phyloP scores from a whole-genome alignment of 2,113 vertebrate genomes.

The Perognathus longimembris region DNA sequence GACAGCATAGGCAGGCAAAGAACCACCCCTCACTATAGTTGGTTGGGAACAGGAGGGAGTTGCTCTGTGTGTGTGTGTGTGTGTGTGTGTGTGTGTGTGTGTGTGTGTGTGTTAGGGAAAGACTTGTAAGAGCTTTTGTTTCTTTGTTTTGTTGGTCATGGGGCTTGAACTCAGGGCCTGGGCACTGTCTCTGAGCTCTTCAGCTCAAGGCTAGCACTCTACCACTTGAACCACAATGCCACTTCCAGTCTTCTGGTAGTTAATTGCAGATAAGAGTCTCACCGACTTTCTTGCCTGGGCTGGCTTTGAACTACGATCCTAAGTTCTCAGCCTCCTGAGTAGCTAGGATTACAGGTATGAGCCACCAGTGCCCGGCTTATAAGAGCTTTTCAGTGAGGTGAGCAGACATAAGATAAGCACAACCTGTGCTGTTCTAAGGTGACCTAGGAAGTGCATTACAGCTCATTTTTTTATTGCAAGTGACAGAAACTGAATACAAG shows the following conservation, averaged over 20 bases:
- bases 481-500: constrained; percentile 26
- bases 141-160: no score
- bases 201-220: no score
- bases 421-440: not conserved
- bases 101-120: not conserved
- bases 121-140: constrained; percentile 9
- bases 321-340: no score
- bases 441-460: not conserved
- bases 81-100: not conserved
- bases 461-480: not conserved
- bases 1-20: not conserved
- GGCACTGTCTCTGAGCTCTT: no score
- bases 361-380: no score
- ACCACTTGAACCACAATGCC: no score
- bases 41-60: not conserved
- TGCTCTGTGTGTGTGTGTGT: not conserved
- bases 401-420: not conserved
- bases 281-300: no score
- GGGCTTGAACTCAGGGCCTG: no score
- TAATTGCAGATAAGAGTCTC: no score
- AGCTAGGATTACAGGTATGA: no score
- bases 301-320: no score
- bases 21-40: not conserved
- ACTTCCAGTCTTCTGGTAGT: no score
- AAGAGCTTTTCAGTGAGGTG: constrained; percentile 3